Base-by-base conservation (phyloP, 2,888 invertebrate species). In the Priocnemis perturbator region DNA sequence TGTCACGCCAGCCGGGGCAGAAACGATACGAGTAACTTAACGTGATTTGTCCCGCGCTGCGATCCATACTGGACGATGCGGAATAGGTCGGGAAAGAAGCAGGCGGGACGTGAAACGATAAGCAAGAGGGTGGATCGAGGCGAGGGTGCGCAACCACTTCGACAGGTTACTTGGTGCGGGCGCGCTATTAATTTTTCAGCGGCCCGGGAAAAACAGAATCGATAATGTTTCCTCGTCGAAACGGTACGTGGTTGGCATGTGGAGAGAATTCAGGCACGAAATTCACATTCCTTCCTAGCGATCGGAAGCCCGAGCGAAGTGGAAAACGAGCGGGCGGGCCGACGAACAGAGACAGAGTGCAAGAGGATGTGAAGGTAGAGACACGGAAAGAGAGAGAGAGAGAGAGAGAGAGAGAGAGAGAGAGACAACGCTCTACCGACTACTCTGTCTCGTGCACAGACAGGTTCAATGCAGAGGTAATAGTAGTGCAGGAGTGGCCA, bases 111-210 rank as follows among this genome's bases (percentile, higher is more conserved):
- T 50, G 20, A 50, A 50, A 45, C 21, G 47, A 19, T 19, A 26
- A 58, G 58, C n/a, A 15, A 20, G 58, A 45, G 58, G 20, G 44
- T 44, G 45, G 44, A 47, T n/a, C 20, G 21, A 59, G 45, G 15
- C 21, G 58, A 44, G 44, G 19, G 45, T 44, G 45, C 58, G 58
- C 21, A 45, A 62, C 53, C 57, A 47, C 66, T 60, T 57, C 57
- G 45, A 61, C 44, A 52, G 67, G 50, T 74, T 63, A 64, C 60
- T 64, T 50, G 20, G 58, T 55, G 50, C 64, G 37, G 61, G 53
- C 50, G 64, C 44, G 73, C 64, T 69, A 78, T 85, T 83, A 83
- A 85, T 83, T 84, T 85, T 85, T 85, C 84, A 84, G 67, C 76
- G 71, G 68, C 70, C 72, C 69, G 53, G 67, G 75, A 64, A 79